A percentile compares a stretch with the other conserved stretches of the same genome.
phyloP scores from a whole-genome alignment of 92 coral and sea anemone species.

The Palythoa grandiflora region DNA sequence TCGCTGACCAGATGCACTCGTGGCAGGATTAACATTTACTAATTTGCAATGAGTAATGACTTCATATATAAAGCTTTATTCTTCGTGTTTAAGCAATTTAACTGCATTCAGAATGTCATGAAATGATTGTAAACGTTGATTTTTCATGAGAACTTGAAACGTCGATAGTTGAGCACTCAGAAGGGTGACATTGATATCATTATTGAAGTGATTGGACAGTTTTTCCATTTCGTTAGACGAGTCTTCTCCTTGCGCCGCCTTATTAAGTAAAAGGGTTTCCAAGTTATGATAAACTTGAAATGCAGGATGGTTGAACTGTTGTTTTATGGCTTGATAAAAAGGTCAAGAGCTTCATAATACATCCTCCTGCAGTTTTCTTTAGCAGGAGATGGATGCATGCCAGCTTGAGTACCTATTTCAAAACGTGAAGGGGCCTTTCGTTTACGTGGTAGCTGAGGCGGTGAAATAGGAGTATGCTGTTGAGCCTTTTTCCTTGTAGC shows the following conservation, averaged over 20 bases:
- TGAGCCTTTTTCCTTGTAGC: slow-evolving; percentile 42
- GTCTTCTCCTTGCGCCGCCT: slow-evolving; percentile 55
- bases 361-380: slow-evolving; percentile 55
- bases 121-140: slow-evolving; percentile 42
- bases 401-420: slow-evolving; percentile 56
- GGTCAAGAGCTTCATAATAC: slow-evolving; percentile 60
- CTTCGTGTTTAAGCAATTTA: not conserved
- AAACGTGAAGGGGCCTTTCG: slow-evolving; percentile 51
- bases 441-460: slow-evolving; percentile 65
- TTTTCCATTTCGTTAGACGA: slow-evolving; percentile 43
- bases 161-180: slow-evolving; percentile 59
- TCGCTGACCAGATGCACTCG: slow-evolving; percentile 64
- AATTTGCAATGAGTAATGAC: slow-evolving; percentile 61
- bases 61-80: slow-evolving; percentile 32
- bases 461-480: slow-evolving; percentile 48
- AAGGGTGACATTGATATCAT: slow-evolving; percentile 46
- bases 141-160: slow-evolving; percentile 50
- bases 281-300: slow-evolving; percentile 51
- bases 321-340: slow-evolving; percentile 40
- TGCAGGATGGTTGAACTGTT: slow-evolving; percentile 61
- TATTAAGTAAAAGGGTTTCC: slow-evolving; percentile 46
- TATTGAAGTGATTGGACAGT: not conserved
- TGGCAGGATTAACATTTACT: slow-evolving; percentile 61
- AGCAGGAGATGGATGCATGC: slow-evolving; percentile 53
- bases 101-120: slow-evolving; percentile 27